phyloP scores from a whole-genome alignment of 2,888 invertebrate species.

The Lymantria monacha region DNA sequence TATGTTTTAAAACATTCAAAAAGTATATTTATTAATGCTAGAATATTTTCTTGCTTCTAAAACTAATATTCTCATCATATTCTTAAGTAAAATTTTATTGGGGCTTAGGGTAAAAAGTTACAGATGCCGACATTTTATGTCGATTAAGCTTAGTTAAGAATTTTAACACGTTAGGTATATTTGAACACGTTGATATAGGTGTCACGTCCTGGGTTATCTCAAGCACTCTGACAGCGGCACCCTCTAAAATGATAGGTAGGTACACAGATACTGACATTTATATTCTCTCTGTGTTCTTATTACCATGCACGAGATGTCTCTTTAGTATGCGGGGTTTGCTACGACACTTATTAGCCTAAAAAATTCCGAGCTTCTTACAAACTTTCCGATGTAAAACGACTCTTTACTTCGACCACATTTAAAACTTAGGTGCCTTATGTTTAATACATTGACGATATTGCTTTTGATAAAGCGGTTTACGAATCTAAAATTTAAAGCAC shows the following conservation, averaged over 20 bases:
- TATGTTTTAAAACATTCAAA: too few relatives aligned
- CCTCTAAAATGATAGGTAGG: constrained; percentile 63
- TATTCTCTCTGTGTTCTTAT: constrained; percentile 73
- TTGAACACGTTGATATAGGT: constrained; percentile 52
- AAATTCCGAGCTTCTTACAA: constrained; percentile 69
- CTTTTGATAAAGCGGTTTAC: constrained; percentile 80
- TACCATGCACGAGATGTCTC: constrained; percentile 69
- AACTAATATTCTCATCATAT: constrained; percentile 19
- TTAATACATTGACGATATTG: constrained; percentile 79
- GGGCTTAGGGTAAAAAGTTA: constrained; percentile 22
- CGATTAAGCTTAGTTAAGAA: constrained; percentile 35
- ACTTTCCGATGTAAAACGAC: constrained; percentile 64
- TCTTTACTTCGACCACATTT: constrained; percentile 59
- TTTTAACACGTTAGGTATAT: constrained; percentile 47
- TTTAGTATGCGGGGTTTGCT: constrained; percentile 74
- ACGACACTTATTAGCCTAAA: constrained; percentile 79
- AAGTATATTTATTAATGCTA: too few relatives aligned
- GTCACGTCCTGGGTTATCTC: constrained; percentile 59
- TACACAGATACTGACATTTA: constrained; percentile 54
- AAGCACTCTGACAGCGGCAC: constrained; percentile 55
- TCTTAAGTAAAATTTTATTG: constrained; percentile 20
- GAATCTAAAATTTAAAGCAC: constrained; percentile 79
- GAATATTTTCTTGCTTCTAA: neutral
- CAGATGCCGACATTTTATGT: constrained; percentile 19
- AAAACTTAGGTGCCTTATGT: constrained; percentile 75